A percentile compares a stretch with the other conserved stretches of the same genome.
Evolutionary conservation across 2,888 invertebrate genomes (phyloP).

Genomic region (Barypeithes pellucidus): DNA sequence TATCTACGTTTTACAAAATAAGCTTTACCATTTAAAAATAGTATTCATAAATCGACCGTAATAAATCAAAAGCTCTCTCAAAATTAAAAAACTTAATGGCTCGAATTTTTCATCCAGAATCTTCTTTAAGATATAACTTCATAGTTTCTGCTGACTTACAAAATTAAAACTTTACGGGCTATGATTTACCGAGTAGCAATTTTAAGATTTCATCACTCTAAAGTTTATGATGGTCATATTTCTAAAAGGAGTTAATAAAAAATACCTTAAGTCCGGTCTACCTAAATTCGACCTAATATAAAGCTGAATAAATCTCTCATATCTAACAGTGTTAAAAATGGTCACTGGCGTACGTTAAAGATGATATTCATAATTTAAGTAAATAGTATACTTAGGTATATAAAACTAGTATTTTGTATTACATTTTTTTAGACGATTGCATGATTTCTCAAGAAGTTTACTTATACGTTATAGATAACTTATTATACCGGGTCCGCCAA

Average conservation of each 20-base stretch:
- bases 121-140: slow-evolving; percentile 50
- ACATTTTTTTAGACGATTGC: too few species aligned
- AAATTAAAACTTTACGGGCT: slow-evolving; percentile 52
- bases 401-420: too few species aligned
- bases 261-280: slow-evolving; percentile 48
- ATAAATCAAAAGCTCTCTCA: slow-evolving; percentile 32
- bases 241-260: slow-evolving; percentile 51
- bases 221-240: slow-evolving; percentile 51
- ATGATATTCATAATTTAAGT: too few species aligned
- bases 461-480: too few species aligned
- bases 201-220: slow-evolving; percentile 50
- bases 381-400: too few species aligned
- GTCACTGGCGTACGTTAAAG: slow-evolving; percentile 21
- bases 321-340: neutral
- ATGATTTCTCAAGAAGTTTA: too few species aligned
- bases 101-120: slow-evolving; percentile 45
- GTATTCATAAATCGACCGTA: slow-evolving; percentile 24
- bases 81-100: slow-evolving; percentile 48
- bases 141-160: slow-evolving; percentile 54
- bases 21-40: slow-evolving; percentile 9
- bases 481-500: too few species aligned
- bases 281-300: slow-evolving; percentile 51
- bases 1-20: slow-evolving; percentile 1
- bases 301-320: slow-evolving; percentile 45
- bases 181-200: slow-evolving; percentile 52